Percentiles rank a stretch among this genome's conserved stretches.
phyloP scores from a whole-genome alignment of 2,888 invertebrate genomes.

The Macropis europaea region DNA sequence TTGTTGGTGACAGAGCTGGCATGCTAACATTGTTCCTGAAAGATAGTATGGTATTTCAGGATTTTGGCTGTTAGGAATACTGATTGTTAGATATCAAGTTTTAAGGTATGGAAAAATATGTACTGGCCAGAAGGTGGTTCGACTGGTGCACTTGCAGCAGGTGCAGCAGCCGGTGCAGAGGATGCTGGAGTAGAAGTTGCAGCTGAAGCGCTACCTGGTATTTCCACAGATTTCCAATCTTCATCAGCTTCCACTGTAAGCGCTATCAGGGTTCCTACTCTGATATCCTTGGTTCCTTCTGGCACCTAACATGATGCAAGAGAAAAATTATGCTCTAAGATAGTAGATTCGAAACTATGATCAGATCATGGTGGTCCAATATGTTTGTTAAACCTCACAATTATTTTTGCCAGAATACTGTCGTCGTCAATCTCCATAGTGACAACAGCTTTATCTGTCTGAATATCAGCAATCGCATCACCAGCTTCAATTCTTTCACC shows the following conservation, averaged over 20 bases:
- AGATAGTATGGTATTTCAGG: background rate
- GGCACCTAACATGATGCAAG: constrained; percentile 73
- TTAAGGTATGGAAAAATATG: constrained; percentile 24
- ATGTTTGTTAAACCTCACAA: constrained; percentile 77
- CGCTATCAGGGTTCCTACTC: constrained; percentile 83
- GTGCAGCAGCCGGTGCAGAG: constrained; percentile 13
- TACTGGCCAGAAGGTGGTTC: constrained; percentile 75
- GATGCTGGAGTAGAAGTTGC: constrained; percentile 29
- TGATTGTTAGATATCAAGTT: background rate
- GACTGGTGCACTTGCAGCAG: constrained; percentile 47
- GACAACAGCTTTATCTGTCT: constrained; percentile 85
- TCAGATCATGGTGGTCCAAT: background rate
- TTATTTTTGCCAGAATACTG: constrained; percentile 83
- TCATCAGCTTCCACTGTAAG: constrained; percentile 83
- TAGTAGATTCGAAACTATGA: background rate
- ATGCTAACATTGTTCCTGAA: constrained; percentile 79
- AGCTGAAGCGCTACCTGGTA: constrained; percentile 64
- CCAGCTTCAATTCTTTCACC: constrained; percentile 82
- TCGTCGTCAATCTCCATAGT: constrained; percentile 84
- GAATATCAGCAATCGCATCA: constrained; percentile 84
- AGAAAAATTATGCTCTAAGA: too few relatives aligned
- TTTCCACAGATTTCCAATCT: constrained; percentile 83
- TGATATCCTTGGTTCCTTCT: constrained; percentile 82
- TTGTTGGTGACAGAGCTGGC: constrained; percentile 85
- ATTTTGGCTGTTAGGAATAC: background rate